Conservation (phyloP, 2,113 vertebrate species). For the Lonchura striata region DNA sequence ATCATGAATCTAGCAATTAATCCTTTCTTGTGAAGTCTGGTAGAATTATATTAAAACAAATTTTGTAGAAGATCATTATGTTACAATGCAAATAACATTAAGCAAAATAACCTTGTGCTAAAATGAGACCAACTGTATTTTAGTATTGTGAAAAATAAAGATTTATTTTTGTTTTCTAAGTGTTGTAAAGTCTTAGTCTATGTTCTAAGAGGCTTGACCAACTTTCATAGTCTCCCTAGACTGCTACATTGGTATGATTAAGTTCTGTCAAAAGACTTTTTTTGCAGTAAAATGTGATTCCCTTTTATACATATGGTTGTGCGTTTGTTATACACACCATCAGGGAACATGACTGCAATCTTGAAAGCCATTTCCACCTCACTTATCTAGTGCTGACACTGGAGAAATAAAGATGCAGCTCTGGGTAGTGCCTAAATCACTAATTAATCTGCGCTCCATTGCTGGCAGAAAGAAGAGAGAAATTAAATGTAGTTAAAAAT, state of each 20-base stretch:
- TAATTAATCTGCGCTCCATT: neutral
- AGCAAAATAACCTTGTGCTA: slow-evolving; percentile 17
- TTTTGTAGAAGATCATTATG: neutral
- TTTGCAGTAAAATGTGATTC: neutral
- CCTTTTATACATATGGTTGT: neutral
- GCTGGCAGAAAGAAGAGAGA: neutral
- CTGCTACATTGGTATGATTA: neutral
- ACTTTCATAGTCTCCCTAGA: neutral
- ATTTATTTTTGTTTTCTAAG: neutral
- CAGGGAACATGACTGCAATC: neutral
- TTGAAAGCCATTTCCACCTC: neutral
- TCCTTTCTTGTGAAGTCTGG: slow-evolving; percentile 10
- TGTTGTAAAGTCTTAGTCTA: neutral
- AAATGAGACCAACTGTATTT: neutral
- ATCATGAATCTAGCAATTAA: slow-evolving; percentile 1
- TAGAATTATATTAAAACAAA: neutral
- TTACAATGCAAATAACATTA: neutral
- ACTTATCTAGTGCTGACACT: neutral
- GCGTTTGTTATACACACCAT: neutral
- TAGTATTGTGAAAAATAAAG: neutral
- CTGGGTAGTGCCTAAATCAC: neutral
- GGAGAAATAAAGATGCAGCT: neutral
- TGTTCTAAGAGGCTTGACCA: neutral
- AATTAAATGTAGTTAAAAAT: neutral
- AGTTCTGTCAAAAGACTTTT: neutral